Evolutionary conservation across 2,113 vertebrate species (phyloP).

Genomic region (Helogale parvula): DNA sequence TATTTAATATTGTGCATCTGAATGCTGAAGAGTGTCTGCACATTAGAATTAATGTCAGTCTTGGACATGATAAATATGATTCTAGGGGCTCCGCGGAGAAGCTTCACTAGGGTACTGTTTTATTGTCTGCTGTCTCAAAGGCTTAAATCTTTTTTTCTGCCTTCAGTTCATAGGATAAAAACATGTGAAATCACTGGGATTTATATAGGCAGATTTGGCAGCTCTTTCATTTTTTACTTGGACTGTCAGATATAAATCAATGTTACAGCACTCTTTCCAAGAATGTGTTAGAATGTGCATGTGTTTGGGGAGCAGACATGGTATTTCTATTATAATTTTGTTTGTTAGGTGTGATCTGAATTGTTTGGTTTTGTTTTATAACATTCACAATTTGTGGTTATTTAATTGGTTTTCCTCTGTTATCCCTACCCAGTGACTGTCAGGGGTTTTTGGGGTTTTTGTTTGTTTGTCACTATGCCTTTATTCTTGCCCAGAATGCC

Average conservation of each 20-base stretch:
- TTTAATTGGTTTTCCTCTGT: slow-evolving; percentile 71
- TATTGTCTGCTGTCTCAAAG: slow-evolving; percentile 75
- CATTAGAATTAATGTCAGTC: slow-evolving; percentile 63
- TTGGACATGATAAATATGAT: slow-evolving; percentile 67
- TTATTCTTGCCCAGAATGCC: background rate
- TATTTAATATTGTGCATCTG: slow-evolving; percentile 45
- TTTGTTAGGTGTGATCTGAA: slow-evolving; percentile 82
- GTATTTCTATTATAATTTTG: slow-evolving; percentile 83
- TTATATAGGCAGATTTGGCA: slow-evolving; percentile 83
- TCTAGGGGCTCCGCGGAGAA: slow-evolving; percentile 32
- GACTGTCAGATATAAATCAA: slow-evolving; percentile 82
- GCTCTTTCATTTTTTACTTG: slow-evolving; percentile 74
- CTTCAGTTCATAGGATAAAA: slow-evolving; percentile 75
- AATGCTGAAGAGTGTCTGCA: slow-evolving; percentile 56
- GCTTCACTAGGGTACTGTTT: slow-evolving; percentile 61
- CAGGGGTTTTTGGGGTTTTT: background rate
- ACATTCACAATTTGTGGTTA: slow-evolving; percentile 79
- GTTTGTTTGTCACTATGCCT: background rate
- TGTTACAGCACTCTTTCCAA: slow-evolving; percentile 75
- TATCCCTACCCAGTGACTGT: slow-evolving; percentile 50
- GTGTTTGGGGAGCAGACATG: slow-evolving; percentile 77
- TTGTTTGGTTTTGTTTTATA: slow-evolving; percentile 80
- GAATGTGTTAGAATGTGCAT: slow-evolving; percentile 80
- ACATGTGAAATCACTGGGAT: slow-evolving; percentile 78
- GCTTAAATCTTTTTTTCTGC: slow-evolving; percentile 74